Evolutionary conservation across 2,113 vertebrate species (phyloP).

Genomic region (Dinomys branickii): DNA sequence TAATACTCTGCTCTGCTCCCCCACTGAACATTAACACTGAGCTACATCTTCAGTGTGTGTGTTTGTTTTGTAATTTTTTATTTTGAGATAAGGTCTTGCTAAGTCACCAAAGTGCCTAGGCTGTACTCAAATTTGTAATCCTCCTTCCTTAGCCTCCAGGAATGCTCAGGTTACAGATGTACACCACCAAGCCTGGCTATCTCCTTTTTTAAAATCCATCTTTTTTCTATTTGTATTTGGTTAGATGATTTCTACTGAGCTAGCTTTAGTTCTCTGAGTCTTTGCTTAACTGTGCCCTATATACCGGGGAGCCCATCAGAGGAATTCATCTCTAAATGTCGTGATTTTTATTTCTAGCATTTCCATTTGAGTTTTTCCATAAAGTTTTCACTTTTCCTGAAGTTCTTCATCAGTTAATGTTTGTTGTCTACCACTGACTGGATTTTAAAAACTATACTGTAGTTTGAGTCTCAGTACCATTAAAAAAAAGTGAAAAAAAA

Average conservation of each 20-base stretch:
- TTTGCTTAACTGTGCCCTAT: background rate
- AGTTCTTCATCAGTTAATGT: background rate
- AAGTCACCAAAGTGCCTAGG: background rate
- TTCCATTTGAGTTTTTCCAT: slow-evolving; percentile 24
- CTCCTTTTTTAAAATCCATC: background rate
- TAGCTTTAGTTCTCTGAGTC: background rate
- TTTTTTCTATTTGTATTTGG: slow-evolving; percentile 14
- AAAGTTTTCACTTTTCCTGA: slow-evolving; percentile 3
- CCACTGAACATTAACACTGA: background rate
- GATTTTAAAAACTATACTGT: too few relatives aligned
- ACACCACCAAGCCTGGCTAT: background rate
- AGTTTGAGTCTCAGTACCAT: too few relatives aligned
- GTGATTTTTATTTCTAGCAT: background rate
- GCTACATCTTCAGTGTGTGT: background rate
- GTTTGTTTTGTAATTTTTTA: background rate
- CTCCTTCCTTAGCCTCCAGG: background rate
- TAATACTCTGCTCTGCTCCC: background rate
- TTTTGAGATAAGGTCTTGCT: background rate
- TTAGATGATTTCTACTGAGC: background rate
- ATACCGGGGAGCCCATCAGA: background rate
- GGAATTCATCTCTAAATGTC: background rate
- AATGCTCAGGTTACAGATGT: background rate
- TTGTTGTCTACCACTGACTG: background rate
- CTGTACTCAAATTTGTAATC: background rate
- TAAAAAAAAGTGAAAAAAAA: too few relatives aligned